A percentile compares a stretch with the other conserved stretches of the same genome.
Evolutionary conservation across 2,113 vertebrate species (phyloP).

Genomic region (Phylloscopus trochilus): DNA sequence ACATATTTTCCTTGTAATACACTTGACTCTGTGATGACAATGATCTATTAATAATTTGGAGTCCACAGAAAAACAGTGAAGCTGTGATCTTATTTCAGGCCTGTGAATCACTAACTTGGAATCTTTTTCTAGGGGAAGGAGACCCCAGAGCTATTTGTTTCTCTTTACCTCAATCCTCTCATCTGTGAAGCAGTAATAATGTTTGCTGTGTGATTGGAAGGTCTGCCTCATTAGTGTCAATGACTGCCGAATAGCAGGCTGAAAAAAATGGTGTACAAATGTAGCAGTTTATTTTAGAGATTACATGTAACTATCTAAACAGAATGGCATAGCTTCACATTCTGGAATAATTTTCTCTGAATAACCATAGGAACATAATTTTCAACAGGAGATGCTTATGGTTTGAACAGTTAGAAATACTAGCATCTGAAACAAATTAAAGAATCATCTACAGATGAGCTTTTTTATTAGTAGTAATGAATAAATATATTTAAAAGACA

Average conservation of each 20-base stretch:
- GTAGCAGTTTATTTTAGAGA: neutral
- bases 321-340: conserved; percentile 20
- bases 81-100: neutral
- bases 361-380: conserved; percentile 59
- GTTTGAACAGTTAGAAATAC: conserved; percentile 54
- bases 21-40: neutral
- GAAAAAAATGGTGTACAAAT: neutral
- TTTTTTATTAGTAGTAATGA: conserved; percentile 54
- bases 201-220: conserved; percentile 4
- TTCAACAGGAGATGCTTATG: conserved; percentile 49
- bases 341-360: conserved; percentile 50
- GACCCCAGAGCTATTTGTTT: neutral
- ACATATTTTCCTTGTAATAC: neutral
- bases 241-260: neutral
- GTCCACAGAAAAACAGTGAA: neutral
- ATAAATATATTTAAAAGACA: conserved; percentile 59
- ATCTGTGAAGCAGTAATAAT: conserved; percentile 6
- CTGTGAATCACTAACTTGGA: neutral
- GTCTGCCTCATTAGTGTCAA: conserved; percentile 10
- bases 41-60: neutral
- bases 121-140: neutral
- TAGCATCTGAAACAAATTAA: conserved; percentile 62
- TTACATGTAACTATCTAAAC: conserved; percentile 20
- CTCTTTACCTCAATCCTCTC: neutral
- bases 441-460: conserved; percentile 52